phyloP scores from a whole-genome alignment of 1,140 invertebrate species.

The Zaprionus vittiger region DNA sequence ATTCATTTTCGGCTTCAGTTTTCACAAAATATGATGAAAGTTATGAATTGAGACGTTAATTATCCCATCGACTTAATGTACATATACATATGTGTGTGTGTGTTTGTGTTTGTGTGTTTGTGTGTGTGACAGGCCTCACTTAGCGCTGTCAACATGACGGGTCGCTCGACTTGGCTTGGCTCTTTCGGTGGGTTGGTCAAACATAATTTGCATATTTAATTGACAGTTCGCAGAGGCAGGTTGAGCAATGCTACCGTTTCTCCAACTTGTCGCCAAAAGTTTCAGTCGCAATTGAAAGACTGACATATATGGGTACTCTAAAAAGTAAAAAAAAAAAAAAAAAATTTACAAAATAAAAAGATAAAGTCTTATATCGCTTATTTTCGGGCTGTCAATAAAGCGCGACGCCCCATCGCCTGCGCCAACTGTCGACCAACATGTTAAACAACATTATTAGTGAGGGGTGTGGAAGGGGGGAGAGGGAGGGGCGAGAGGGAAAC shows the following conservation, averaged over 20 bases:
- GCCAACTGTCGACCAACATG: background rate
- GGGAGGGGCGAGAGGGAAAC: background rate
- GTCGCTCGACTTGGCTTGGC: background rate
- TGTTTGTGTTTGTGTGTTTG: background rate
- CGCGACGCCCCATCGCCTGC: background rate
- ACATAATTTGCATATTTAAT: constrained; percentile 7
- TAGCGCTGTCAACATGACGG: background rate
- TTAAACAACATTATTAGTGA: background rate
- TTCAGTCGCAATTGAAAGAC: background rate
- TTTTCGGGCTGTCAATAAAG: background rate
- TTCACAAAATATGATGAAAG: background rate
- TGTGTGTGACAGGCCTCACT: background rate
- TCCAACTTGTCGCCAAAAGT: background rate
- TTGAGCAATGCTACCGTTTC: constrained; percentile 2
- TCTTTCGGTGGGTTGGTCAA: background rate
- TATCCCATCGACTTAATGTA: background rate
- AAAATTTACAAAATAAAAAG: background rate
- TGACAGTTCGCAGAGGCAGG: background rate
- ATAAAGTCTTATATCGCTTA: background rate
- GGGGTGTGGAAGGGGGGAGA: background rate
- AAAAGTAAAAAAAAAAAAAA: background rate
- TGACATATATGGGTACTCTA: background rate
- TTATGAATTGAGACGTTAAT: constrained; percentile 3
- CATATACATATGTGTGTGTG: background rate
- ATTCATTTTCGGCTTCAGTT: background rate